phyloP scores from a whole-genome alignment of 2,888 invertebrate species.

The Biston stratarius region DNA sequence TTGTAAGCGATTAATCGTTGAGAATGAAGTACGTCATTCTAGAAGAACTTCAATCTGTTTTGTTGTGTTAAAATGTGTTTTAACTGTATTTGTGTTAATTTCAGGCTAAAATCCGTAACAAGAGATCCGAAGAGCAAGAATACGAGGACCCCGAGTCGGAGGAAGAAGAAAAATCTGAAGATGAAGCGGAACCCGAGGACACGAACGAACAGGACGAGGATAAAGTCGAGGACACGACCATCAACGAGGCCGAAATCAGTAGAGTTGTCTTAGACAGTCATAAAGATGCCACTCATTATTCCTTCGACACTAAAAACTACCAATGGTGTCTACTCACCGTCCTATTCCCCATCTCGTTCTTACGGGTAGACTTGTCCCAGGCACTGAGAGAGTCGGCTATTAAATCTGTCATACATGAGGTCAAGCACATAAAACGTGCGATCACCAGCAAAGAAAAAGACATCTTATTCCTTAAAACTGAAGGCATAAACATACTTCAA shows the following conservation, averaged over 20 bases:
- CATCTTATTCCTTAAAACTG: constrained; percentile 93
- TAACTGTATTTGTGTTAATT: constrained; percentile 42
- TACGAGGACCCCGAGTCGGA: constrained; percentile 89
- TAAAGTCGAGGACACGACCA: constrained; percentile 49
- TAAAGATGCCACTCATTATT: constrained; percentile 87
- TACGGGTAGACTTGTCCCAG: constrained; percentile 90
- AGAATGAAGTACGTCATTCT: background rate
- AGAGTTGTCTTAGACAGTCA: constrained; percentile 74
- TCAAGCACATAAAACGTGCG: constrained; percentile 93
- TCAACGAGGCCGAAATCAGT: constrained; percentile 55
- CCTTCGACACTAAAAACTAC: constrained; percentile 91
- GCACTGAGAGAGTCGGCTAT: constrained; percentile 90
- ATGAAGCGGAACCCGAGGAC: constrained; percentile 69
- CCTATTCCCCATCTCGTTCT: constrained; percentile 84
- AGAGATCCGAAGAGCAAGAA: constrained; percentile 87
- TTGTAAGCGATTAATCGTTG: too few relatives aligned
- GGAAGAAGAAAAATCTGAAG: constrained; percentile 85
- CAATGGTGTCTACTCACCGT: constrained; percentile 95
- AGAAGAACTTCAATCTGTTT: background rate
- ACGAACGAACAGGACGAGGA: constrained; percentile 51
- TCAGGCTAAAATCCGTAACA: constrained; percentile 83
- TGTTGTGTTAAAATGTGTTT: too few relatives aligned
- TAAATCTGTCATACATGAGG: constrained; percentile 92
- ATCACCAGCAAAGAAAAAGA: constrained; percentile 91
- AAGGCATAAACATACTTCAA: constrained; percentile 97